phyloP scores from a whole-genome alignment of 2,888 invertebrate genomes.

The Sinotaia quadrata region DNA sequence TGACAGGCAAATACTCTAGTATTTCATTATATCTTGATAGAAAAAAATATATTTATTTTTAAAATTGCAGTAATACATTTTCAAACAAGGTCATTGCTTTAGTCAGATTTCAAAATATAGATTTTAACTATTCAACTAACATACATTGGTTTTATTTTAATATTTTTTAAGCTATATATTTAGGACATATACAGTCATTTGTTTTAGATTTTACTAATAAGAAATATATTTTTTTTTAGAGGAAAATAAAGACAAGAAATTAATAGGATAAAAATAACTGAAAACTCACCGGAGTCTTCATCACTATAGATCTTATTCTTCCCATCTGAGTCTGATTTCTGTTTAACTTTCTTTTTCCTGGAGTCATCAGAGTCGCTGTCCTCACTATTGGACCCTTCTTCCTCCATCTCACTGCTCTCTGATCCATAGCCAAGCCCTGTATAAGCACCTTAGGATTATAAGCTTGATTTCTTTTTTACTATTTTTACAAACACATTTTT shows the following conservation, averaged over 20 bases:
- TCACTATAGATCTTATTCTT: conserved; percentile 42
- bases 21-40: too few species aligned
- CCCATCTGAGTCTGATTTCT: conserved; percentile 50
- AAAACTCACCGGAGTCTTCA: conserved; percentile 40
- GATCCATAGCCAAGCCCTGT: conserved; percentile 62
- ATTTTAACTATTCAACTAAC: too few species aligned
- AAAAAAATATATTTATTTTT: too few species aligned
- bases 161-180: too few species aligned
- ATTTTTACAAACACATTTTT: too few species aligned
- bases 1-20: too few species aligned
- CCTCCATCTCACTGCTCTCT: conserved; percentile 48
- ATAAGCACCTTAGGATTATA: too few species aligned
- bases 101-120: too few species aligned
- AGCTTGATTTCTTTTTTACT: too few species aligned
- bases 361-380: conserved; percentile 42
- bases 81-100: too few species aligned
- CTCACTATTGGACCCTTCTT: conserved; percentile 34
- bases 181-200: neutral
- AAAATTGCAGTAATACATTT: too few species aligned
- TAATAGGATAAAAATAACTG: neutral
- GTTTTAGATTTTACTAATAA: neutral
- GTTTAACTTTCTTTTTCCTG: conserved; percentile 50
- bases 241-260: neutral
- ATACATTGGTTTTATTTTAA: too few species aligned
- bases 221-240: neutral